phyloP scores from a whole-genome alignment of 2,888 invertebrate species.

The Drosophila picticornis region DNA sequence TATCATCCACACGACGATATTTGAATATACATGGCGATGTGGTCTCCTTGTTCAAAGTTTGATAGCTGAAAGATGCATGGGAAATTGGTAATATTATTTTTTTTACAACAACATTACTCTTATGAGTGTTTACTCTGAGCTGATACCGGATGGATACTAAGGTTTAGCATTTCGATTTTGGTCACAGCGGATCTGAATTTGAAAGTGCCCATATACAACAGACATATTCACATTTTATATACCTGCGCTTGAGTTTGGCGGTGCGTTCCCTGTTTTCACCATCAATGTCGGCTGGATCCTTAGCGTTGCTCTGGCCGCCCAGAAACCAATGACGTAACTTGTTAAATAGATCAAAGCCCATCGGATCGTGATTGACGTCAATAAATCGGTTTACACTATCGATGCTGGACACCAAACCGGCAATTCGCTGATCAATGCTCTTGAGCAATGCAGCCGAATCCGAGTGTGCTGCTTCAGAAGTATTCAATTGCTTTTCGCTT shows the following conservation, averaged over 20 bases:
- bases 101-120: background rate
- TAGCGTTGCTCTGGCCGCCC: conserved; percentile 42
- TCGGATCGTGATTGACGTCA: conserved; percentile 60
- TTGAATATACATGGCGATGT: conserved; percentile 35
- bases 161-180: background rate
- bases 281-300: conserved; percentile 39
- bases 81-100: background rate
- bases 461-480: background rate
- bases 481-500: conserved; percentile 3
- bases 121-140: background rate
- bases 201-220: background rate
- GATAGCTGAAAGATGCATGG: conserved; percentile 12
- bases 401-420: conserved; percentile 12
- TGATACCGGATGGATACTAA: background rate
- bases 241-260: conserved; percentile 38
- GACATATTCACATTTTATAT: conserved; percentile 7
- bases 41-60: conserved; percentile 1
- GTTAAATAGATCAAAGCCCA: conserved; percentile 82
- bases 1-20: conserved; percentile 70
- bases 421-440: conserved; percentile 25
- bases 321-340: conserved; percentile 62
- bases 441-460: background rate
- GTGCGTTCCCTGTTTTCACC: background rate
- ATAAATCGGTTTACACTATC: conserved; percentile 1
- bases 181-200: too few relatives aligned